phyloP scores from a whole-genome alignment of 1,140 invertebrate species.

The Rhysida immarginata region DNA sequence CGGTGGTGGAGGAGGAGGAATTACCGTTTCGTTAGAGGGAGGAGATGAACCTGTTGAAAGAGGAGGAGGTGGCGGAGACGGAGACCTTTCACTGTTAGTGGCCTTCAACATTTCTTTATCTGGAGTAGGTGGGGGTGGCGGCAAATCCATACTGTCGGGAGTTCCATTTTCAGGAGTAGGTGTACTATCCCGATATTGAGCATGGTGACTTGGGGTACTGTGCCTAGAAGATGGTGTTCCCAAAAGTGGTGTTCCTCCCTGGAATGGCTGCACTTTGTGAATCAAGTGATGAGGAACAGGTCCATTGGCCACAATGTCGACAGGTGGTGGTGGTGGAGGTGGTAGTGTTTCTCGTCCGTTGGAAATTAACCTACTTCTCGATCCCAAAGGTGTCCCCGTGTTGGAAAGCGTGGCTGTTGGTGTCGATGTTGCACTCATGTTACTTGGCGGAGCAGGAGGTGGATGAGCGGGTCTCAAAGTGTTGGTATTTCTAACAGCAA shows the following conservation, averaged over 20 bases:
- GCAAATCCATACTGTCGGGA: constrained; percentile 31
- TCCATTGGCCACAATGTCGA: constrained; percentile 18
- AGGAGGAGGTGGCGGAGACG: constrained; percentile 37
- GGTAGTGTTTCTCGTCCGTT: constrained; percentile 53
- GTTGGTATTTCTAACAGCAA: neutral
- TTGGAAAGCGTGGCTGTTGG: neutral
- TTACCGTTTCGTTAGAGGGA: constrained; percentile 8
- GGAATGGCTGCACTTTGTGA: constrained; percentile 9
- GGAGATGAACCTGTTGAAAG: constrained; percentile 10
- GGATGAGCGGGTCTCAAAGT: constrained; percentile 54
- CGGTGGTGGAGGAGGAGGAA: constrained; percentile 35
- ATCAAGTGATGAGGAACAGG: constrained; percentile 11
- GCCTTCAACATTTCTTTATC: constrained; percentile 13
- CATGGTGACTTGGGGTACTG: constrained; percentile 15
- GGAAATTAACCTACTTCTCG: neutral
- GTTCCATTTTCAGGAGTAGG: neutral
- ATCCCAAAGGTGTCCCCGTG: neutral
- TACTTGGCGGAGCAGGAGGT: constrained; percentile 60
- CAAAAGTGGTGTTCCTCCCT: constrained; percentile 11
- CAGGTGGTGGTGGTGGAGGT: constrained; percentile 72
- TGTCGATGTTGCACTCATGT: constrained; percentile 14
- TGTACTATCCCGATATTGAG: neutral
- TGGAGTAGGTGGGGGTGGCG: constrained; percentile 43
- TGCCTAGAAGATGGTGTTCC: constrained; percentile 11
- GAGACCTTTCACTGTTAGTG: constrained; percentile 19